Evolutionary conservation across 2,113 vertebrate genomes (phyloP).

Genomic region (Sinocyclocheilus anophthalmus): DNA sequence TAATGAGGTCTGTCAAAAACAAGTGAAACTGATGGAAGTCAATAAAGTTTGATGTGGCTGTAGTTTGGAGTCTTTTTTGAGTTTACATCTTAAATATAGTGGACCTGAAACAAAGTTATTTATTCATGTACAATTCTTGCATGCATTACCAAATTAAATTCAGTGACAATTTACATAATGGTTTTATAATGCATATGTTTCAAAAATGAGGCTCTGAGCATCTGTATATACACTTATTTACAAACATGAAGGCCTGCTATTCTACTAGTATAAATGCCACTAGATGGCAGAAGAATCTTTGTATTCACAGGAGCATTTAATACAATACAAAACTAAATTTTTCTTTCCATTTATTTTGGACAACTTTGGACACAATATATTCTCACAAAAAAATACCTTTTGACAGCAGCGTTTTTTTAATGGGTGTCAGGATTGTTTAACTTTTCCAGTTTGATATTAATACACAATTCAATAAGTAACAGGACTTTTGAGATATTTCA

Average conservation of each 20-base stretch:
- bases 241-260: neutral
- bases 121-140: neutral
- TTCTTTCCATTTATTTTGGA: neutral
- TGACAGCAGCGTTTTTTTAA: neutral
- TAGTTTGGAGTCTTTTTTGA: neutral
- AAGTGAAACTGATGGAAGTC: neutral
- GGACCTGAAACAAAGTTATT: neutral
- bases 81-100: neutral
- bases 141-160: neutral
- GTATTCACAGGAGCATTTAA: too few relatives aligned
- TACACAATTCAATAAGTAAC: neutral
- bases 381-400: neutral
- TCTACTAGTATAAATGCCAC: neutral
- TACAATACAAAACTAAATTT: neutral
- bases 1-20: neutral
- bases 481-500: neutral
- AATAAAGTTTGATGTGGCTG: constrained; percentile 43
- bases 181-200: neutral
- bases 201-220: neutral
- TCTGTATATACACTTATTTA: neutral
- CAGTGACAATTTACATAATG: neutral
- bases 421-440: neutral
- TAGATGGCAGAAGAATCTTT: neutral
- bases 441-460: neutral
- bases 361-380: neutral